Percentiles rank a stretch among this genome's conserved stretches.
Evolutionary conservation across 1,140 invertebrate species (phyloP).

Genomic region (Callitettix versicolor): DNA sequence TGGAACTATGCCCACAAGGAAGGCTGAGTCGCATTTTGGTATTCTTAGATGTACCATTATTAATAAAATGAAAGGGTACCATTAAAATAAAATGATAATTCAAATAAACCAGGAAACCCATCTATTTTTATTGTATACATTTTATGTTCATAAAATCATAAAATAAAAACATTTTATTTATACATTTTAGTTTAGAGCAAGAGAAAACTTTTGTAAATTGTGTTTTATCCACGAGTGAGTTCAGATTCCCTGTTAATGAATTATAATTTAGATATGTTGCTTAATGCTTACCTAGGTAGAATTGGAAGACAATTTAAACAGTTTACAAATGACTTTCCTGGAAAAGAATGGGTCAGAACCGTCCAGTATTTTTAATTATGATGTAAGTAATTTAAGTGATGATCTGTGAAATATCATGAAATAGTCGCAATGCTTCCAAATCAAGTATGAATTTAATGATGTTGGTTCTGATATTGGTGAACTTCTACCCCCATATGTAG

Average conservation of each 20-base stretch:
- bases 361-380: slow-evolving; percentile 33
- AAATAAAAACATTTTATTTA: too few species aligned
- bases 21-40: slow-evolving; percentile 11
- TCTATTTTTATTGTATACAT: slow-evolving; percentile 2
- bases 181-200: slow-evolving; percentile 9
- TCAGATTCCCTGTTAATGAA: slow-evolving; percentile 10
- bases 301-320: slow-evolving; percentile 7
- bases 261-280: slow-evolving; percentile 9
- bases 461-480: slow-evolving; percentile 20
- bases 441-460: slow-evolving; percentile 20
- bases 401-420: slow-evolving; percentile 25
- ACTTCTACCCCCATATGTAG: slow-evolving; percentile 29
- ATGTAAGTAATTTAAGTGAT: slow-evolving; percentile 35
- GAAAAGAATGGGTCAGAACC: slow-evolving; percentile 27
- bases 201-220: slow-evolving; percentile 10
- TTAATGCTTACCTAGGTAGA: slow-evolving; percentile 10
- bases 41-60: slow-evolving; percentile 17
- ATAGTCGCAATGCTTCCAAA: slow-evolving; percentile 20
- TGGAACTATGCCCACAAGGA: slow-evolving; percentile 11
- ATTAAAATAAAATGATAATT: too few species aligned
- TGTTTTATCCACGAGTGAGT: slow-evolving; percentile 5
- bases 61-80: slow-evolving; percentile 7
- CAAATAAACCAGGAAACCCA: slow-evolving; percentile 10
- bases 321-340: slow-evolving; percentile 29
- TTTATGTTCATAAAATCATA: too few species aligned